These are phyloP conservation scores for Procapra przewalskii DNA, from an alignment of 2,113 vertebrate genomes.

Conservation along the genomic window DNA sequence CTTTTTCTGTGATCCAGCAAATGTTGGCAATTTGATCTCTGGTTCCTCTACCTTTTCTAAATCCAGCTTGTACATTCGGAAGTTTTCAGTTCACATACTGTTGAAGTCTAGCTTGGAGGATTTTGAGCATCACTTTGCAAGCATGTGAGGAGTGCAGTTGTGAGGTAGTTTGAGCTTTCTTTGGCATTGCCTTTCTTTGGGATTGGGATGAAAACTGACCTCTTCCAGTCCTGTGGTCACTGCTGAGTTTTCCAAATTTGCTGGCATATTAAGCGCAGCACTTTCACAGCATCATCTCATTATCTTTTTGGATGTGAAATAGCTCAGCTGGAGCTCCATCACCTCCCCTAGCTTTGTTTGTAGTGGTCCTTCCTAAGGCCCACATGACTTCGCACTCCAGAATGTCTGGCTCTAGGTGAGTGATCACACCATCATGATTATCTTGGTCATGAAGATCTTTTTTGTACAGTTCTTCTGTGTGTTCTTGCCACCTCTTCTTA, in stretches of 20 bases:
- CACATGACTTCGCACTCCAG: background rate
- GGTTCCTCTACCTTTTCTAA: background rate
- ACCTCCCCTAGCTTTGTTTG: background rate
- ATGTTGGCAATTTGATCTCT: background rate
- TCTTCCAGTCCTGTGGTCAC: background rate
- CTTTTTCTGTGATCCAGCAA: background rate
- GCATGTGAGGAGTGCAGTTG: background rate
- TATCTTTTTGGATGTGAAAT: background rate
- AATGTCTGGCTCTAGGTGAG: background rate
- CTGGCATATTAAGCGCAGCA: background rate
- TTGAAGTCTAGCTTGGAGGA: background rate
- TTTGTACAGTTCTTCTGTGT: background rate
- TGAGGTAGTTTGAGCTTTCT: background rate
- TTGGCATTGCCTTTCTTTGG: background rate
- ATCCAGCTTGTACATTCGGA: background rate
- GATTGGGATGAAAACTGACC: background rate
- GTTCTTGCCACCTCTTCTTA: background rate
- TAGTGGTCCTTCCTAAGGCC: background rate
- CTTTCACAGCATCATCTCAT: background rate
- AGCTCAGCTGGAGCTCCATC: background rate
- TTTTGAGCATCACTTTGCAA: background rate
- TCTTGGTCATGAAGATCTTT: background rate
- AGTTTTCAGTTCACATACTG: background rate
- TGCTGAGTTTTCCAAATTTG: background rate
- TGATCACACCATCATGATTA: background rate